Evolutionary conservation across 2,888 invertebrate species (phyloP).

Genomic region (Leptinotarsa rubiginosa): DNA sequence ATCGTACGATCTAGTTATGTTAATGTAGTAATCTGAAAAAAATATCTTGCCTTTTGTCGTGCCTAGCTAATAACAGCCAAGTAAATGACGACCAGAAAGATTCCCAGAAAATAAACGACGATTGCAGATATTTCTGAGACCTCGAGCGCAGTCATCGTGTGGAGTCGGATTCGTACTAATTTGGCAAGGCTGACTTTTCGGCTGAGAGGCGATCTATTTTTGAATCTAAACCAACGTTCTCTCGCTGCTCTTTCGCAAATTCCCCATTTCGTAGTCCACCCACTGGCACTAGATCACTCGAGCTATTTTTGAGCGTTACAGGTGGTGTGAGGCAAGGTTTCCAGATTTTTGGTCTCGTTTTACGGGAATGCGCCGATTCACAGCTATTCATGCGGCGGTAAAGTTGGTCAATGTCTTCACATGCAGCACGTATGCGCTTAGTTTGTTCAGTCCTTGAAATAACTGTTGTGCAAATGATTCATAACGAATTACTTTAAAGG

Average conservation of each 20-base stretch:
- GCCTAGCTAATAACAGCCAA: constrained; percentile 56
- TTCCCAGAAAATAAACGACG: constrained; percentile 57
- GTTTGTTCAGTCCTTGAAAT: neutral
- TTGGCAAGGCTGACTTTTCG: constrained; percentile 48
- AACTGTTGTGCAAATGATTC: too few relatives aligned
- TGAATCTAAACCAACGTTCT: constrained; percentile 19
- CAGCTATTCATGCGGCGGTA: neutral
- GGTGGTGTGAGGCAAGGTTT: constrained; percentile 44
- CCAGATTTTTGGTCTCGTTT: constrained; percentile 35
- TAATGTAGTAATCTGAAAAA: constrained; percentile 30
- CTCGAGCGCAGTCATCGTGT: constrained; percentile 45
- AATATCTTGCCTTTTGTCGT: constrained; percentile 41
- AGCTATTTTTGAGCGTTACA: constrained; percentile 45
- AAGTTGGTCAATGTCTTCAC: constrained; percentile 15
- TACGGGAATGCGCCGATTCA: constrained; percentile 4
- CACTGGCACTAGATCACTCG: constrained; percentile 24
- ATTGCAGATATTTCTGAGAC: constrained; percentile 48
- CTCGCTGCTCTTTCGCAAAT: constrained; percentile 20
- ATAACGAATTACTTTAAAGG: too few relatives aligned
- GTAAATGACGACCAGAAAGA: constrained; percentile 56
- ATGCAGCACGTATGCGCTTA: neutral
- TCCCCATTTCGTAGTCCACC: constrained; percentile 25
- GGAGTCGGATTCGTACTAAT: constrained; percentile 49
- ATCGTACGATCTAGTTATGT: constrained; percentile 10
- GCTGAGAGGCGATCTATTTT: constrained; percentile 46